These are phyloP conservation scores for Parauchenoglanis punctatus DNA, from an alignment of 2,797 vertebrate species.

Conservation along the genomic window DNA sequence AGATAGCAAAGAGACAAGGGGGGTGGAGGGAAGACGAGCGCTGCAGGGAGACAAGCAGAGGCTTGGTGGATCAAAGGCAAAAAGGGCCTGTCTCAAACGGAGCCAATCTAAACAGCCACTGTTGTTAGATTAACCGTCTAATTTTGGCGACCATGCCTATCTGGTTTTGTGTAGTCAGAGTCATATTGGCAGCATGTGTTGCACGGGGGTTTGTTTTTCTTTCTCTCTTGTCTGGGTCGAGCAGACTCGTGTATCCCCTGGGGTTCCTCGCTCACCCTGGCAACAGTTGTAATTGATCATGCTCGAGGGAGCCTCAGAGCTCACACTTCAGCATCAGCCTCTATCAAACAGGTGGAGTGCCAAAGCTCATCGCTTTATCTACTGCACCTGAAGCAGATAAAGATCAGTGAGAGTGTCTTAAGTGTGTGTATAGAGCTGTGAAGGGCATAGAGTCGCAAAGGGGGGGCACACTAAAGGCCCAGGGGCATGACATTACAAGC, in stretches of 20 bases:
- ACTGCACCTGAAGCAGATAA: conserved; percentile 3
- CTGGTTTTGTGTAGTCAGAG: conserved; percentile 30
- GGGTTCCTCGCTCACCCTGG: conserved; percentile 58
- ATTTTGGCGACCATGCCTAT: conserved; percentile 60
- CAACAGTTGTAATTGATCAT: conserved; percentile 53
- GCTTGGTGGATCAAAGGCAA: conserved; percentile 68
- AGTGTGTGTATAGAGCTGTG: background rate
- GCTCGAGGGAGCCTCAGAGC: conserved; percentile 45
- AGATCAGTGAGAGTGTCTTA: background rate
- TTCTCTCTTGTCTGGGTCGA: conserved; percentile 54
- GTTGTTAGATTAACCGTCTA: conserved; percentile 66
- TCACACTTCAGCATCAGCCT: conserved; percentile 6
- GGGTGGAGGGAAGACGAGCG: conserved; percentile 39
- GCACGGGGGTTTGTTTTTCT: conserved; percentile 47
- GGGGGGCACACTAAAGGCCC: background rate
- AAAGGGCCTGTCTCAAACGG: conserved; percentile 43
- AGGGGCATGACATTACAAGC: background rate
- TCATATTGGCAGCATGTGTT: conserved; percentile 11
- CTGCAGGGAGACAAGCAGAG: conserved; percentile 66
- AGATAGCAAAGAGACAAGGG: conserved; percentile 59
- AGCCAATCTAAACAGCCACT: conserved; percentile 71
- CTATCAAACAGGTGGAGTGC: conserved; percentile 20
- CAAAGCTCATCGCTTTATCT: conserved; percentile 6
- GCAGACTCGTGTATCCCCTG: conserved; percentile 54
- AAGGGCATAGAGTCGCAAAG: background rate